These are phyloP conservation scores for Polypterus bichir DNA, from an alignment of 2,113 vertebrate genomes.

Conservation along the genomic window DNA sequence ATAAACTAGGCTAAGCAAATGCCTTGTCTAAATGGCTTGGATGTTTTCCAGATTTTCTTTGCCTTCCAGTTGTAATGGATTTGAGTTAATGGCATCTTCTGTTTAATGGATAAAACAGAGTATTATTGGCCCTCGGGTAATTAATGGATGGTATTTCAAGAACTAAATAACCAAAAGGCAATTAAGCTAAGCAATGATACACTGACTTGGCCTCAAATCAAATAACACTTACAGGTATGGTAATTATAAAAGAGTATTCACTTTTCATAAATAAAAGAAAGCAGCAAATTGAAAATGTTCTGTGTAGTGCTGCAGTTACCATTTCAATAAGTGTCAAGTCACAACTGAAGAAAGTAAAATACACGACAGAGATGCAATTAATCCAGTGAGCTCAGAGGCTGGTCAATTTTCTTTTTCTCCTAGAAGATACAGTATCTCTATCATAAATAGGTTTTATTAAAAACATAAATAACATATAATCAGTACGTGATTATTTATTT, in stretches of 20 bases:
- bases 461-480: too few relatives aligned
- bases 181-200: constrained; percentile 30
- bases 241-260: neutral
- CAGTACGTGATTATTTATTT: too few relatives aligned
- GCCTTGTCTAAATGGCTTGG: constrained; percentile 16
- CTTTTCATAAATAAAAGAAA: constrained; percentile 5
- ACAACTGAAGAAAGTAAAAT: neutral
- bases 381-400: neutral
- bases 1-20: neutral
- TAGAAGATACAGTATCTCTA: too few relatives aligned
- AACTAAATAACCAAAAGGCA: constrained; percentile 34
- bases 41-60: constrained; percentile 14
- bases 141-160: constrained; percentile 34
- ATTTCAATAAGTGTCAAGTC: neutral
- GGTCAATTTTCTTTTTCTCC: neutral
- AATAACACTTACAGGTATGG: constrained; percentile 9
- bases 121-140: constrained; percentile 36
- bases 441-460: too few relatives aligned
- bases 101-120: constrained; percentile 32
- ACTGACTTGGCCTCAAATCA: constrained; percentile 31
- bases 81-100: constrained; percentile 20
- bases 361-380: neutral
- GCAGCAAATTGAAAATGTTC: neutral
- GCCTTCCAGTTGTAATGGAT: constrained; percentile 10
- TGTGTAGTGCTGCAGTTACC: neutral